phyloP scores from a whole-genome alignment of 2,888 invertebrate species.

The Idaea straminata region DNA sequence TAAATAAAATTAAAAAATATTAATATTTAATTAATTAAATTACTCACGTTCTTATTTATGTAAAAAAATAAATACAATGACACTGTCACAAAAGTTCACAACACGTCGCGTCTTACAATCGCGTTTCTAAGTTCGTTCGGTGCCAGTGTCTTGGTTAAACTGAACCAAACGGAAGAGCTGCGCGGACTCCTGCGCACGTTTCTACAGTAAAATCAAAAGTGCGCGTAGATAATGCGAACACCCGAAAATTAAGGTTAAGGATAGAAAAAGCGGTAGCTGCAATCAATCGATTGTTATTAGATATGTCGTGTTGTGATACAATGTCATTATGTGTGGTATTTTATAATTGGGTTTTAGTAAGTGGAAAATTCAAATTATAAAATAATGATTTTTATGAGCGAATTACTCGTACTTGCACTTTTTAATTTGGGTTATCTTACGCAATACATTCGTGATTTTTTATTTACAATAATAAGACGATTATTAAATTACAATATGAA shows the following conservation, averaged over 20 bases:
- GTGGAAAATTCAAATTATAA: not conserved
- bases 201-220: constrained; percentile 63
- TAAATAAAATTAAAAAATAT: not conserved
- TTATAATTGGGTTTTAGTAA: not conserved
- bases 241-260: constrained; percentile 75
- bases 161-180: constrained; percentile 69
- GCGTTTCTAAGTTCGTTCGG: constrained; percentile 72
- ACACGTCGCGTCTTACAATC: constrained; percentile 53
- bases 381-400: not conserved
- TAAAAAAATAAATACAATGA: constrained; percentile 48
- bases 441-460: too few relatives aligned
- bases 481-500: too few relatives aligned
- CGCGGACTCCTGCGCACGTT: constrained; percentile 66
- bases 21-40: not conserved
- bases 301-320: not conserved
- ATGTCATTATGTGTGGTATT: not conserved
- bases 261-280: constrained; percentile 55
- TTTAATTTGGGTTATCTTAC: too few relatives aligned
- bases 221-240: constrained; percentile 50
- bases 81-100: constrained; percentile 69
- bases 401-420: not conserved
- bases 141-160: constrained; percentile 70
- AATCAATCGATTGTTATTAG: constrained; percentile 49
- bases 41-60: constrained; percentile 40
- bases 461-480: too few relatives aligned